Conservation (phyloP, 2,797 vertebrate genomes). For the Bradypus variegatus region DNA sequence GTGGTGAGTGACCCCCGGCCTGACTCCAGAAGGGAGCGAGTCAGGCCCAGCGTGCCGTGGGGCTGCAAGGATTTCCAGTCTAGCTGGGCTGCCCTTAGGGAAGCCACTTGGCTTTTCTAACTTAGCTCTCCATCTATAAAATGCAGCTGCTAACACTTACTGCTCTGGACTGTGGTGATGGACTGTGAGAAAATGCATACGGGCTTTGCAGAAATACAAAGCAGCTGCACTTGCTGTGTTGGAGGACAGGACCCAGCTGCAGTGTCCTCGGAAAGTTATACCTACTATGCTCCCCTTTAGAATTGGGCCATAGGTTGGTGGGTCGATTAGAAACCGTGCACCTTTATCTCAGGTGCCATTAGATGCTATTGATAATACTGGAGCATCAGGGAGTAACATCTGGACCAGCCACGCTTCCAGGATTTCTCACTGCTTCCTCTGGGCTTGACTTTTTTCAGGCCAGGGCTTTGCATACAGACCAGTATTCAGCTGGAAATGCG, state of each 20-base stretch:
- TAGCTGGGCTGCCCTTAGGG: not conserved
- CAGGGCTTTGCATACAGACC: not conserved
- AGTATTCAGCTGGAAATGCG: not conserved
- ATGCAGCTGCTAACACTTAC: not conserved
- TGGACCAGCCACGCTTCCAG: not conserved
- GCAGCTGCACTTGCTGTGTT: accelerated
- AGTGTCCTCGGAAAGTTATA: not conserved
- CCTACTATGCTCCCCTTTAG: not conserved
- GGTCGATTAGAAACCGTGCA: not conserved
- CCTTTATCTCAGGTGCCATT: not conserved
- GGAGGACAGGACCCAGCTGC: accelerated
- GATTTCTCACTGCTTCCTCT: not conserved
- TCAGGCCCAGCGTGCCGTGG: too few species aligned
- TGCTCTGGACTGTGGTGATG: not conserved
- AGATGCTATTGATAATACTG: not conserved
- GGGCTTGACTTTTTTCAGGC: slow-evolving; percentile 6
- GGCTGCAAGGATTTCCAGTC: not conserved
- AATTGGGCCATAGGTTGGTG: not conserved
- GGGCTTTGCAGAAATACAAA: not conserved
- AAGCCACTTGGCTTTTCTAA: not conserved
- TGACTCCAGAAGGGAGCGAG: accelerated
- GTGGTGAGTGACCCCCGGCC: accelerated
- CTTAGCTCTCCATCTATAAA: not conserved
- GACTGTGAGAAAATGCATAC: not conserved
- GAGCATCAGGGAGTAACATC: not conserved